phyloP scores from a whole-genome alignment of 2,797 vertebrate species.

The Euphonia xanthogaster region DNA sequence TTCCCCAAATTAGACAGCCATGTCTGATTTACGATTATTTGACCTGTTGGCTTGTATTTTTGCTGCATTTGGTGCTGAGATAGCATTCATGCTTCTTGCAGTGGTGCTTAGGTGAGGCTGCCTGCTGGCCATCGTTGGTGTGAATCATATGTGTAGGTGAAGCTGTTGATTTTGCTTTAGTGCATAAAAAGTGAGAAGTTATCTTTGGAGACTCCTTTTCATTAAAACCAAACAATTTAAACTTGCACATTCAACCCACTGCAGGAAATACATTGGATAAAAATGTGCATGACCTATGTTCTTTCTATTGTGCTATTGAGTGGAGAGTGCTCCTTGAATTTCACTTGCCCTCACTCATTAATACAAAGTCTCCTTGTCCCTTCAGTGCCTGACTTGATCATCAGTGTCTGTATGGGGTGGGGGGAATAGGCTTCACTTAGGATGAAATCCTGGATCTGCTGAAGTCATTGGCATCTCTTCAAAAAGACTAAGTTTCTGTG shows the following conservation, averaged over 20 bases:
- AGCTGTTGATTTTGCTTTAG: background rate
- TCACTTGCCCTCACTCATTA: background rate
- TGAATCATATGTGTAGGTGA: constrained; percentile 82
- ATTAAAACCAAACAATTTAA: background rate
- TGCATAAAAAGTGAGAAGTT: background rate
- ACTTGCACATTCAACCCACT: background rate
- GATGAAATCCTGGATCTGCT: background rate
- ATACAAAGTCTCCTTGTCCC: background rate
- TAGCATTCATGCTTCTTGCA: constrained; percentile 27
- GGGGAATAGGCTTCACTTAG: background rate
- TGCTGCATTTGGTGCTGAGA: constrained; percentile 2
- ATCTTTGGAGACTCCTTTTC: background rate
- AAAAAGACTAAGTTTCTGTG: background rate
- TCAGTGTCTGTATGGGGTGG: rapidly evolving
- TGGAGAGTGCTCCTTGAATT: background rate
- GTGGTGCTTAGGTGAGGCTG: constrained; percentile 81
- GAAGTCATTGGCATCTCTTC: background rate
- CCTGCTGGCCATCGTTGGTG: constrained; percentile 81
- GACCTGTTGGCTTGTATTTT: constrained; percentile 24
- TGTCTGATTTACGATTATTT: constrained; percentile 32
- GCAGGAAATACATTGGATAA: background rate
- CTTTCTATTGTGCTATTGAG: background rate
- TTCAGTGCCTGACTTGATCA: background rate
- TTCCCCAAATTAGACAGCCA: constrained; percentile 51
- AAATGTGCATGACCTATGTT: background rate